Conservation (phyloP, 2,797 vertebrate species). For the Anguilla pacifica region DNA sequence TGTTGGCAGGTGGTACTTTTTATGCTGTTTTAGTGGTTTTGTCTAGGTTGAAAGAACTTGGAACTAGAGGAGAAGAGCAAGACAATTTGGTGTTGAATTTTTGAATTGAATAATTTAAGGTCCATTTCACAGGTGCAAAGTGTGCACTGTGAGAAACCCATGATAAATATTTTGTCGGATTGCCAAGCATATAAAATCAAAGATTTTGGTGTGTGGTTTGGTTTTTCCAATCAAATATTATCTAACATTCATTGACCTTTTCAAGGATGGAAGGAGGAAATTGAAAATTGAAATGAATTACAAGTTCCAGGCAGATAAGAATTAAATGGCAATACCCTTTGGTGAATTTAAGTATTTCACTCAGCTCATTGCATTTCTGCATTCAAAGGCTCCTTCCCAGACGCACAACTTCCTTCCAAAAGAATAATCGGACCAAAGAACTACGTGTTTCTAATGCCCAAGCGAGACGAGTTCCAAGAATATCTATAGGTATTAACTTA, state of each 20-base stretch:
- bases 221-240: neutral
- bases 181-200: too few relatives aligned
- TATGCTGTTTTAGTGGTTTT: too few relatives aligned
- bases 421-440: slow-evolving; percentile 96
- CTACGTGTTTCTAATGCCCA: slow-evolving; percentile 88
- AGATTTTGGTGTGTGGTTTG: too few relatives aligned
- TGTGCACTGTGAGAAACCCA: neutral
- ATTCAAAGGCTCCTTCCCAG: slow-evolving; percentile 84
- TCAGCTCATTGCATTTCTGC: neutral
- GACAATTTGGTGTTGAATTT: neutral
- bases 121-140: neutral
- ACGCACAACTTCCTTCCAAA: slow-evolving; percentile 94
- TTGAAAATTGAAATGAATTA: neutral
- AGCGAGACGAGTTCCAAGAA: slow-evolving; percentile 91
- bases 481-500: slow-evolving; percentile 85
- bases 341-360: too few relatives aligned
- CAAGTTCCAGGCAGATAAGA: neutral
- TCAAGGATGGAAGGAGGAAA: neutral
- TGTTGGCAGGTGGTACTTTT: too few relatives aligned
- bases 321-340: neutral
- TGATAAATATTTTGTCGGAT: too few relatives aligned
- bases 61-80: neutral
- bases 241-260: too few relatives aligned
- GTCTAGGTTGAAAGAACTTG: too few relatives aligned
- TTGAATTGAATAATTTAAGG: neutral